phyloP scores from a whole-genome alignment of 2,797 vertebrate genomes.

The Ispidina picta region DNA sequence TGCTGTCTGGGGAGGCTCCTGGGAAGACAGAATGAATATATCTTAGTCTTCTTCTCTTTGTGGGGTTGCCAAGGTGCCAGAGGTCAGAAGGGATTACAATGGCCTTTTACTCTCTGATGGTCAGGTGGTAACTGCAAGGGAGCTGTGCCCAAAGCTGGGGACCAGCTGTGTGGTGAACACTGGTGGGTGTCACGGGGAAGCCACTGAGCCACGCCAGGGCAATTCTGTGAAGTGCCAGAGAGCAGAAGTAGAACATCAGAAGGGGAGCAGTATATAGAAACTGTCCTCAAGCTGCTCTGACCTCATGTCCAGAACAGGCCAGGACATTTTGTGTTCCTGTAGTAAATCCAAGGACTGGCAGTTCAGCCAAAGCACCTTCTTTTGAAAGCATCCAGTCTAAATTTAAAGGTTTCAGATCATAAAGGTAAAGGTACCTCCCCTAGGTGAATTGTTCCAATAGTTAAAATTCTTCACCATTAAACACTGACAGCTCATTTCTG shows the following conservation, averaged over 20 bases:
- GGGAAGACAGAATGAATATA: not conserved
- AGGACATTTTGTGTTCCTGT: not conserved
- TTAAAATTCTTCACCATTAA: not conserved
- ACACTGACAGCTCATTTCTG: not conserved
- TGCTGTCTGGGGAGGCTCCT: not conserved
- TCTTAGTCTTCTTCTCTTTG: not conserved
- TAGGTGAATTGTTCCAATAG: not conserved
- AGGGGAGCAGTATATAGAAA: not conserved
- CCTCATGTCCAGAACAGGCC: not conserved
- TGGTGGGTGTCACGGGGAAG: not conserved
- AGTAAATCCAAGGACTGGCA: not conserved
- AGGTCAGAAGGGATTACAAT: not conserved
- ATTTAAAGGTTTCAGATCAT: not conserved
- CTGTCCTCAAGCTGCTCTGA: not conserved
- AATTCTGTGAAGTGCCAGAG: not conserved
- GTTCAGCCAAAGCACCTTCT: not conserved
- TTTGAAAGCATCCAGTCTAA: not conserved
- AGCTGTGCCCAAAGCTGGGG: not conserved
- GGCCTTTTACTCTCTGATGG: not conserved
- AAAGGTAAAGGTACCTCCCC: not conserved
- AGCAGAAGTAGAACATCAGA: accelerated
- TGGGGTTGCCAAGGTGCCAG: not conserved
- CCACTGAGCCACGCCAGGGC: not conserved
- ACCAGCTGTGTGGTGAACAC: not conserved
- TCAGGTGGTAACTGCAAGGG: not conserved